Evolutionary conservation across 2,113 vertebrate species (phyloP), one percentile per base, ranked within the genome.

Genomic region (Ahaetulla prasina): DNA sequence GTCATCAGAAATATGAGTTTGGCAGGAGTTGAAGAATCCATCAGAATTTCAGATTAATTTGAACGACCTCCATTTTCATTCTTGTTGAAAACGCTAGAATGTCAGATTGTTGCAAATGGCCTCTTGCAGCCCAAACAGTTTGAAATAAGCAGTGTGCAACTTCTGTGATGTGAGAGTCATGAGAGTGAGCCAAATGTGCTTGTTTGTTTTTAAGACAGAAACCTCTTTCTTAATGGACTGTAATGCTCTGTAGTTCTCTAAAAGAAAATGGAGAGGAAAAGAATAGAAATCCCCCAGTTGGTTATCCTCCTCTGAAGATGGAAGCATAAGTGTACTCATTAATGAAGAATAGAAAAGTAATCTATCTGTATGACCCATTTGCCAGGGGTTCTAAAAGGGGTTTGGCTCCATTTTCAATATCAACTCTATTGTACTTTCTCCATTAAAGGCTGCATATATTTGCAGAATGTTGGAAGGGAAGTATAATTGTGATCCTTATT

Each of bases 41-140:
- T 95, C 90, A 94, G 63, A 94, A 91, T 94, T 97, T 96, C 91
- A 94, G 93, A 96, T 97, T 96, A 96, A 95, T 97, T 95, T 92
- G 93, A 95, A 95, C 96, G 95, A 97, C 95, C 95, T 90, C 47
- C 8, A 68, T 90, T 93, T 93, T 96, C 96, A 96, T 47, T 96
- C 92, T 91, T 95, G 87, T 86, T 95, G 93, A 63, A 95, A 95
- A 85, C 92, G 52, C 96, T 95, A 88, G 97, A 96, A 96, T 96
- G 85, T 87, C 93, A 96, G 93, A 55, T 95, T 60, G 85, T 45
- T 96, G 92, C 54, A 95, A 96, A 96, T 92, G 92, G 95, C 95
- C 16, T 0, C 23, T 92, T 93, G 93, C 60, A 94, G 27, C 53
- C n/a, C 95, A 94, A 97, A 95, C 87, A 94, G 94, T 94, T 16